Evolutionary conservation across 2,888 invertebrate genomes (phyloP), one percentile per base, ranked within the genome.

Genomic region (Spatulosminthurus flaviceps): DNA sequence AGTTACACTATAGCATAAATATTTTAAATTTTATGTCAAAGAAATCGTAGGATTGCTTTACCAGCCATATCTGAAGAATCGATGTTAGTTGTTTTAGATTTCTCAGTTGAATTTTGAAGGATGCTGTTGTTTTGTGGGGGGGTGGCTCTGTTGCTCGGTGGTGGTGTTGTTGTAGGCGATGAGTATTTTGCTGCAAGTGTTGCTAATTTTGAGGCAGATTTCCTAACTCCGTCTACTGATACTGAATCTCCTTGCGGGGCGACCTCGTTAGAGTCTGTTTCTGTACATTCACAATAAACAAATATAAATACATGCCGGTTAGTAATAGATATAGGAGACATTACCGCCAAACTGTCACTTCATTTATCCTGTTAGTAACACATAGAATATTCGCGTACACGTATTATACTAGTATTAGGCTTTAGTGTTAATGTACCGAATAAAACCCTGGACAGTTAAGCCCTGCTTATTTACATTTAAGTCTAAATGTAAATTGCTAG

Each of bases 31-130:
- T n/a, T n/a, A 51, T 51, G 51, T n/a, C 5, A 9, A 9, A 51
- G 51, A 51, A 51, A 51, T 2, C n/a, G 41, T 13, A 41, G n/a
- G n/a, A 61, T 61, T 7, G 1, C 26, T 26, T 61, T 71, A 43
- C 71, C 72, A 42, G 78, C 78, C 78, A 72, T 78, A 1, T 16
- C 64, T 70, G n/a, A 21, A 71, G 41, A 29, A n/a, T 64, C 64
- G 16, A 13, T 60, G 4, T 26, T 24, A 5, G 51, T 11, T 9
- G 51, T 51, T 5, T n/a, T 16, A 51, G 16, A 51, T 19, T 51
- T 51, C 16, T 51, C 64, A 22, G 64, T 19, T 26, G 64, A 22
- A 64, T 64, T 64, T 24, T 22, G 2, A 64, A 13, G 5, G 60
- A 16, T 4, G 60, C 16, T 64, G 24, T 22, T 64, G n/a, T 16